Evolutionary conservation across 2,888 invertebrate species (phyloP).

Genomic region (Tetragonisca angustula): DNA sequence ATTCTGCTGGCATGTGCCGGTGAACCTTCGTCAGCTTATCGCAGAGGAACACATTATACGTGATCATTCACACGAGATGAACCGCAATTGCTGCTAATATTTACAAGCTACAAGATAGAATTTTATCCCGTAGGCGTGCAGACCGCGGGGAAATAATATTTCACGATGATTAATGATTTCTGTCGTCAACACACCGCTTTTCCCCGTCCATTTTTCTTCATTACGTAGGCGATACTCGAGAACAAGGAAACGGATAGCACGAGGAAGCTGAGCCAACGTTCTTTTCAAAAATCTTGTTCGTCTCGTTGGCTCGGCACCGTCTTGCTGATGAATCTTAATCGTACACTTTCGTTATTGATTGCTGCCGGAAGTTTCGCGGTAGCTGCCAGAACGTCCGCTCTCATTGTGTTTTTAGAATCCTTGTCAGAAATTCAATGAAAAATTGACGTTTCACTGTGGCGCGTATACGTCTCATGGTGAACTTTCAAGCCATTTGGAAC

Average conservation of each 20-base stretch:
- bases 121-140: slow-evolving; percentile 22
- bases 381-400: neutral
- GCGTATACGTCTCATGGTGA: no score
- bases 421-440: neutral
- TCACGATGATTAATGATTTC: slow-evolving; percentile 64
- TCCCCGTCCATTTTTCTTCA: slow-evolving; percentile 54
- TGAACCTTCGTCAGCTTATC: slow-evolving; percentile 46
- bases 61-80: slow-evolving; percentile 53
- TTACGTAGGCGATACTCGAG: slow-evolving; percentile 46
- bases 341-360: neutral
- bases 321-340: slow-evolving; percentile 33
- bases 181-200: slow-evolving; percentile 30
- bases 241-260: slow-evolving; percentile 34
- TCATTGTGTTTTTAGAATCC: neutral
- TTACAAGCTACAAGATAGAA: slow-evolving; percentile 39
- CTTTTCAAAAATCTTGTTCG: neutral
- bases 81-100: slow-evolving; percentile 50
- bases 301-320: neutral
- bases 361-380: neutral
- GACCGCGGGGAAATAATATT: slow-evolving; percentile 43
- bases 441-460: neutral
- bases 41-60: slow-evolving; percentile 43
- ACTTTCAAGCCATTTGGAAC: no score
- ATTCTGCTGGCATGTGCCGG: slow-evolving; percentile 3
- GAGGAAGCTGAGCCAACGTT: slow-evolving; percentile 6